These are phyloP conservation scores for Amblyraja radiata DNA, from an alignment of 2,797 vertebrate species.

Conservation along the genomic window DNA sequence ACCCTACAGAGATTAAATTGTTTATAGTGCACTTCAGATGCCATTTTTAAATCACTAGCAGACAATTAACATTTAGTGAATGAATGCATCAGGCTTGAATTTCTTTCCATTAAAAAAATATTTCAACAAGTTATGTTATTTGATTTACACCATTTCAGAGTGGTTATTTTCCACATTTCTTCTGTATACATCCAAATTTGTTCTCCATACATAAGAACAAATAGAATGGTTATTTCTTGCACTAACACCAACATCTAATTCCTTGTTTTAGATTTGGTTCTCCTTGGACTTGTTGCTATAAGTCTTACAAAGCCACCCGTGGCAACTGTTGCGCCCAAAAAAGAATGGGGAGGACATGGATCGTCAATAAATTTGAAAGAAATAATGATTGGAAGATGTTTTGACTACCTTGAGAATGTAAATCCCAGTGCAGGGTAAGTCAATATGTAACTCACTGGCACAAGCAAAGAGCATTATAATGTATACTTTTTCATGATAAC, in stretches of 20 bases:
- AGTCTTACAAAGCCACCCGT: neutral
- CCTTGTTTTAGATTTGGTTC: neutral
- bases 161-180: neutral
- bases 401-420: constrained; percentile 57
- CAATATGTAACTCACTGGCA: neutral
- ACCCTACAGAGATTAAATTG: neutral
- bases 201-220: neutral
- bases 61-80: too few species aligned
- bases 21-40: too few species aligned
- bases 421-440: neutral
- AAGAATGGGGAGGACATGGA: constrained; percentile 55
- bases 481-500: neutral
- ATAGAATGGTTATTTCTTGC: neutral
- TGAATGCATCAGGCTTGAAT: too few species aligned
- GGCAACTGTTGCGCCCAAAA: accelerated
- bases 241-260: neutral
- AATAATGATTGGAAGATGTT: constrained; percentile 74
- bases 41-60: too few species aligned
- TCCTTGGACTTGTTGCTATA: neutral
- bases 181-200: neutral
- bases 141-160: neutral
- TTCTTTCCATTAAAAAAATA: too few species aligned
- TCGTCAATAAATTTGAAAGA: constrained; percentile 69
- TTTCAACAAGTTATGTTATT: too few species aligned
- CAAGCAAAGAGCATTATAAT: neutral